Conservation (phyloP, 2,797 vertebrate genomes). For the Brotula barbata region DNA sequence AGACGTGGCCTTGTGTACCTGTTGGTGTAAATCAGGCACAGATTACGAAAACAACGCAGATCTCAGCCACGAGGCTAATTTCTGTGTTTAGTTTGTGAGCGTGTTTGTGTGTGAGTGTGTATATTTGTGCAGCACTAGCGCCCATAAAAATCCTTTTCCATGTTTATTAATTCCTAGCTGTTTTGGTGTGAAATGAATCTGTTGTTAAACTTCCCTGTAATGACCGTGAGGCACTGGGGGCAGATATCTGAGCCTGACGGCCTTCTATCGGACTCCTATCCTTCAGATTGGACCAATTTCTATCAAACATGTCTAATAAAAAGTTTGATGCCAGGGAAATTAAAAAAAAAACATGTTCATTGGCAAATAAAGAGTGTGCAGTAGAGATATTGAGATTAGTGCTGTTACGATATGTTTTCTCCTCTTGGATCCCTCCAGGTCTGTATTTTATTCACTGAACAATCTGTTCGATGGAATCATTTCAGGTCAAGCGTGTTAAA, state of each 20-base stretch:
- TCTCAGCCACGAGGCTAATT: not conserved
- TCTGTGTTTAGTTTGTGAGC: not conserved
- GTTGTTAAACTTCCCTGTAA: not conserved
- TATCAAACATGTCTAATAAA: constrained; percentile 21
- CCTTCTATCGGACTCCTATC: not conserved
- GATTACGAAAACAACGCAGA: not conserved
- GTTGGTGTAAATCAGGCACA: not conserved
- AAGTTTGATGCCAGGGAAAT: constrained; percentile 11
- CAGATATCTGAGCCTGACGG: not conserved
- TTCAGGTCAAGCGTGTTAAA: constrained; percentile 53
- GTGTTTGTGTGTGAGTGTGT: too few relatives aligned
- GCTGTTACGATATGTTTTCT: constrained; percentile 51
- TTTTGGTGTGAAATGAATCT: not conserved
- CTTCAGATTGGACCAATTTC: constrained; percentile 12
- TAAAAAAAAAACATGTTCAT: constrained; percentile 40
- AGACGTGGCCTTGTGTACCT: too few relatives aligned
- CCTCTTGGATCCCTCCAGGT: constrained; percentile 45
- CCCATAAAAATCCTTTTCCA: not conserved
- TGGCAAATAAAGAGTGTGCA: constrained; percentile 41
- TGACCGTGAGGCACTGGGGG: constrained; percentile 1
- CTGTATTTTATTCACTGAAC: constrained; percentile 56
- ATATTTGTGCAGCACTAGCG: too few relatives aligned
- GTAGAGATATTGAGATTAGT: constrained; percentile 48
- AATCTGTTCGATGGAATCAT: constrained; percentile 56
- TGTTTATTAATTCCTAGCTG: not conserved